A percentile compares a stretch with the other conserved stretches of the same genome.
These are phyloP conservation scores for Gymnoscopelus braueri DNA, from an alignment of 2,797 vertebrate genomes.

Conservation along the genomic window DNA sequence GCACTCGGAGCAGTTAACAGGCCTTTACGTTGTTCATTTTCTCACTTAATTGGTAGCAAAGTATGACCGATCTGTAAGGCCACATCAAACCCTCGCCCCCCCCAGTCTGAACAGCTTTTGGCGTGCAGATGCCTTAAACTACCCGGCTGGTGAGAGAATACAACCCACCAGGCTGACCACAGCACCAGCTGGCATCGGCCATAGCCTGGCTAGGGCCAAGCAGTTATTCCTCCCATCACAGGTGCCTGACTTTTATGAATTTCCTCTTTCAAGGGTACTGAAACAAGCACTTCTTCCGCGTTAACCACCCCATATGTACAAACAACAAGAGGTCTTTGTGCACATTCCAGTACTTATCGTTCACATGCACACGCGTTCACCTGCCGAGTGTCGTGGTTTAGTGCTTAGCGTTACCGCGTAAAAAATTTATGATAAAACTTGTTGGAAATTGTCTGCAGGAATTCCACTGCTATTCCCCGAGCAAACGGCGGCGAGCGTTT, in stretches of 20 bases:
- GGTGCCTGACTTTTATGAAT: constrained; percentile 60
- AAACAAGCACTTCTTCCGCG: constrained; percentile 30
- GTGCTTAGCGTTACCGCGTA: constrained; percentile 51
- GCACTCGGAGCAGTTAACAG: constrained; percentile 45
- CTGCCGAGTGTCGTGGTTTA: constrained; percentile 43
- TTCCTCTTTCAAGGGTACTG: constrained; percentile 62
- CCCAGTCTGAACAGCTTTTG: constrained; percentile 49
- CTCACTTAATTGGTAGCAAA: constrained; percentile 55
- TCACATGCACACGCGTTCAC: constrained; percentile 6
- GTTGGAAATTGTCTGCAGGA: constrained; percentile 73
- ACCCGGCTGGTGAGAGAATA: constrained; percentile 54
- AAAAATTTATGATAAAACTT: constrained; percentile 69
- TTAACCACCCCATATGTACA: neutral
- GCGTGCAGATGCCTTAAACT: constrained; percentile 62
- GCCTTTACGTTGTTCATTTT: constrained; percentile 36
- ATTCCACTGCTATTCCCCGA: constrained; percentile 76
- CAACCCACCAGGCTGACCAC: constrained; percentile 70
- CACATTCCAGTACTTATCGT: constrained; percentile 12
- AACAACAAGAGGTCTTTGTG: constrained; percentile 9
- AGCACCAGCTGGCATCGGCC: constrained; percentile 74
- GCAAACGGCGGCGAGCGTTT: constrained; percentile 75
- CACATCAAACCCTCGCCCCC: constrained; percentile 57
- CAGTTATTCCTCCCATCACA: constrained; percentile 54
- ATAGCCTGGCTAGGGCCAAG: constrained; percentile 55
- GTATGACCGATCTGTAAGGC: constrained; percentile 58